Evolutionary conservation across 2,113 vertebrate genomes (phyloP).

Genomic region (Cheirogaleus medius): DNA sequence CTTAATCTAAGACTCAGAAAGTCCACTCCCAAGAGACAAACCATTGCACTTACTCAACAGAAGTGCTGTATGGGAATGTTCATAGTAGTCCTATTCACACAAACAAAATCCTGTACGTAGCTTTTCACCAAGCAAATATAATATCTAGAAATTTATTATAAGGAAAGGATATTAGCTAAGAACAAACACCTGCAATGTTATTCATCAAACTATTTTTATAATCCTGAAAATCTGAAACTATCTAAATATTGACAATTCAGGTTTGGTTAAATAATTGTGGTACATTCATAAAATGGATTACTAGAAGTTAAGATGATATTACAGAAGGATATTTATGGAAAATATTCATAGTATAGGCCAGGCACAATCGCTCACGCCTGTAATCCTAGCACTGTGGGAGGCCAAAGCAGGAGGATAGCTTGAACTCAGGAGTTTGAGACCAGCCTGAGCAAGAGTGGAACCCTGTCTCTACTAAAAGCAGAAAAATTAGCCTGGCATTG

Average conservation of each 20-base stretch:
- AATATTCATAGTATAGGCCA: background rate
- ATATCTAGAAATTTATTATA: background rate
- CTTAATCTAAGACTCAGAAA: background rate
- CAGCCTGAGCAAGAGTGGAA: no score
- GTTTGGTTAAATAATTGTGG: background rate
- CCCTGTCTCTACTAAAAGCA: no score
- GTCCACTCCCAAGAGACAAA: background rate
- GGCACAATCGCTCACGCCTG: no score
- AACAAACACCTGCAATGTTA: background rate
- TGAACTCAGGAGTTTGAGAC: no score
- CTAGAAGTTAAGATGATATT: background rate
- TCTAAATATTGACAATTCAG: background rate
- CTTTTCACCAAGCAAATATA: background rate
- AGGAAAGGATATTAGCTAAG: background rate
- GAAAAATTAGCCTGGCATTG: no score
- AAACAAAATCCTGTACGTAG: background rate
- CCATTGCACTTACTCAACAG: background rate
- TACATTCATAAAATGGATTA: background rate
- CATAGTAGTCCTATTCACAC: background rate
- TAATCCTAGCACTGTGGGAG: no score
- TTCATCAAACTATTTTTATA: conserved; percentile 1
- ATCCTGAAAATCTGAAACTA: background rate
- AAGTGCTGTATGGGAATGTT: background rate
- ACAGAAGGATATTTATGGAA: background rate
- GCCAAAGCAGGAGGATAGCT: no score